Evolutionary conservation across 2,888 invertebrate genomes (phyloP).

Genomic region (Mycalesis mineus): DNA sequence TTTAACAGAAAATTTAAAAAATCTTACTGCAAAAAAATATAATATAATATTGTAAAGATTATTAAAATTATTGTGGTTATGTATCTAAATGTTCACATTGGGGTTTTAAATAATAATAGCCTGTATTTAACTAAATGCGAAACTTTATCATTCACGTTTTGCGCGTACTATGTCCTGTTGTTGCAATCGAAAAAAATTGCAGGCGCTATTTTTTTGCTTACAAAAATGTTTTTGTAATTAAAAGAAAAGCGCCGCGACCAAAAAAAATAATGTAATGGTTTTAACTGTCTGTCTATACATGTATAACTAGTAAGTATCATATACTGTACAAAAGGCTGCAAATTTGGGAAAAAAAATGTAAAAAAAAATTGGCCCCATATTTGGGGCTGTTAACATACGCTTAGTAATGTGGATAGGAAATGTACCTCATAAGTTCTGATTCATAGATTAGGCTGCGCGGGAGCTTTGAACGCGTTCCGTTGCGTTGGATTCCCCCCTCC

Average conservation of each 20-base stretch:
- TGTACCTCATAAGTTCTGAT: conserved; percentile 70
- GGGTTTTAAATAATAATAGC: conserved; percentile 47
- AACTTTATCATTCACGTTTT: conserved; percentile 52
- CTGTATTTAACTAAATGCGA: conserved; percentile 43
- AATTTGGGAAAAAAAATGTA: conserved; percentile 67
- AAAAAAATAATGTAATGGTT: conserved; percentile 61
- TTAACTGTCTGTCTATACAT: conserved; percentile 72
- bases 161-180: conserved; percentile 54
- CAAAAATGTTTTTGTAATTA: conserved; percentile 18
- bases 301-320: conserved; percentile 73
- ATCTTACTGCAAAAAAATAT: conserved; percentile 33
- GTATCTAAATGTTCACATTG: conserved; percentile 54
- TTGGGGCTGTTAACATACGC: conserved; percentile 72
- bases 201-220: conserved; percentile 40
- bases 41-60: conserved; percentile 32
- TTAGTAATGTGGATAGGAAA: conserved; percentile 72
- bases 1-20: conserved; percentile 37
- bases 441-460: conserved; percentile 51
- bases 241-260: conserved; percentile 45
- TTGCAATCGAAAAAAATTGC: conserved; percentile 51
- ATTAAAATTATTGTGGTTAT: conserved; percentile 52
- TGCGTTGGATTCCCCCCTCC: conserved; percentile 36
- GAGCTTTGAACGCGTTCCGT: conserved; percentile 41
- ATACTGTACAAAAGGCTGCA: conserved; percentile 75
- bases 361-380: conserved; percentile 68